Base-by-base conservation (phyloP, 2,797 vertebrate species). In the Sternarchorhynchus goeldii region DNA sequence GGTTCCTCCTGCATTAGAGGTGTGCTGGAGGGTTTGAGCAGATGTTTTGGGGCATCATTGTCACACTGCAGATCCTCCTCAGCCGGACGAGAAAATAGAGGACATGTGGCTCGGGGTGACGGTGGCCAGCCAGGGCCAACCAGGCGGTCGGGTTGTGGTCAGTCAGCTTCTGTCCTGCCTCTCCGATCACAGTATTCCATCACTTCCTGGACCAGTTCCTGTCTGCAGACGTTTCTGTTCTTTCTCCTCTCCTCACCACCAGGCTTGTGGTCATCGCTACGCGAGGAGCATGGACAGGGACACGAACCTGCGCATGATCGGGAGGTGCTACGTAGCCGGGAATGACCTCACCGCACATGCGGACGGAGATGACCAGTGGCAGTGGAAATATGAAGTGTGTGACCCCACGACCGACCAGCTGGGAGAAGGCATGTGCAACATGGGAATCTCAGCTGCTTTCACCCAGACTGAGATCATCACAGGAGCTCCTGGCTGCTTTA, bases 81-180 rank as follows among this genome's bases (percentile, higher is more conserved):
- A 53, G 55, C 5, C 7, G 0, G 66, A 80, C 1, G 91, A 94
- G 79, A 90, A 92, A 66, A 85, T 96, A 6, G 94, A 98, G 56
- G 94, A 94, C 87, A 98, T 98, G 96, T 98, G 97, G 96, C 87
- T 98, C 20, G 97, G 97, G 0, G 95, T 96, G 84, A 92, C 95
- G 0, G 93, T 98, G 66, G 94, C 92, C 89, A 96, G 95, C 88
- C 96, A 98, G 87, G 90, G 91, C 5, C 86, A 71, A 0, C 91
- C 93, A 0, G 89, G 88, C 18, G 97, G 97, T 1, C 88, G 95
- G 83, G 92, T 96, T 41, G 84, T 98, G 95, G 97, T 98, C 88
- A 95, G 95, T 86, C 20, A 56, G 34, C 4, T 72, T 45, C 31
- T 45, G 39, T 55, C 21, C 6, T 55, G 2, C 16, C 1, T 17